Conservation (phyloP, 2,888 invertebrate genomes). For the Eueremaeus valkanovi region DNA sequence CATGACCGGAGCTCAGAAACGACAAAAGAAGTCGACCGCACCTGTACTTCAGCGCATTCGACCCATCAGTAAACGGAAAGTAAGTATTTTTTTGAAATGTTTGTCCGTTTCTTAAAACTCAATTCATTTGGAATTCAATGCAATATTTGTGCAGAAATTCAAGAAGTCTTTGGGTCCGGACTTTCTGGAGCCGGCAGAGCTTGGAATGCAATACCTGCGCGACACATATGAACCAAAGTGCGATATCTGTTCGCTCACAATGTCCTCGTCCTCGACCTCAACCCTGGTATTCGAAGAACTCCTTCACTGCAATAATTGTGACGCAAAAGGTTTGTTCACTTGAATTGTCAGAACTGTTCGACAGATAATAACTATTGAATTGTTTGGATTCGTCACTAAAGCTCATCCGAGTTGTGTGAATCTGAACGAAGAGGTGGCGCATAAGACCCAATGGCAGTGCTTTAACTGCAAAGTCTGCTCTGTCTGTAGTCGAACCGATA, state of each 20-base stretch:
- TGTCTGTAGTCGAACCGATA: slow-evolving; percentile 57
- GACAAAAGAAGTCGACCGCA: slow-evolving; percentile 8
- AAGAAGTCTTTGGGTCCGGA: slow-evolving; percentile 51
- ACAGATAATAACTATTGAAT: too few species aligned
- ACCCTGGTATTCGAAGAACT: slow-evolving; percentile 60
- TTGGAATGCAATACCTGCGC: slow-evolving; percentile 43
- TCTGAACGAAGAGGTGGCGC: slow-evolving; percentile 54
- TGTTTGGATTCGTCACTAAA: slow-evolving; percentile 48
- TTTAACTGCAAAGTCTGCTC: slow-evolving; percentile 82
- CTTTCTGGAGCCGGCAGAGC: slow-evolving; percentile 48
- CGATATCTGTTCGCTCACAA: slow-evolving; percentile 50
- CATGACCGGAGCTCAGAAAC: not conserved
- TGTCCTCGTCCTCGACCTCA: not conserved
- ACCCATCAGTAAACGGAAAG: slow-evolving; percentile 27
- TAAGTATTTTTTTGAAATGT: not conserved
- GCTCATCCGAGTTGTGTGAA: slow-evolving; percentile 58
- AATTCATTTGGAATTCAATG: not conserved
- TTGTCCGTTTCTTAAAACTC: not conserved
- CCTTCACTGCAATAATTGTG: slow-evolving; percentile 67
- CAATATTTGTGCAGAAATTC: slow-evolving; percentile 44
- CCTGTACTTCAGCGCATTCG: slow-evolving; percentile 14
- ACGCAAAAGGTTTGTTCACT: slow-evolving; percentile 64
- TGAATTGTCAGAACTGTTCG: too few species aligned
- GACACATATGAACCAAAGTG: slow-evolving; percentile 48
- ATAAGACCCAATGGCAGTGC: slow-evolving; percentile 68